These are phyloP conservation scores for Catotricha subobsoleta DNA, from an alignment of 2,888 invertebrate genomes.

Conservation along the genomic window DNA sequence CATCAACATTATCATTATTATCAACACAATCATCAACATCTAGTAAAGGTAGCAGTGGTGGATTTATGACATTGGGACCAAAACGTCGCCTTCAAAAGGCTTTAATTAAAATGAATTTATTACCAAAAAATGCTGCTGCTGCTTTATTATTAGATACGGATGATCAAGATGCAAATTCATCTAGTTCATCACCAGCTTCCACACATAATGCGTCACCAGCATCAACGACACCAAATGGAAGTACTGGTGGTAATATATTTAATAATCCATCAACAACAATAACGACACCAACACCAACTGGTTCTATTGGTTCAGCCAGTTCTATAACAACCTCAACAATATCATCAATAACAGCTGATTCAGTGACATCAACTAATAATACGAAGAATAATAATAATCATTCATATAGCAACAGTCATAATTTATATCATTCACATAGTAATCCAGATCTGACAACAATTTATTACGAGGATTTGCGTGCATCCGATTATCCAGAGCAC, in stretches of 20 bases:
- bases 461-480: slow-evolving; percentile 63
- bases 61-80: slow-evolving; percentile 79
- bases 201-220: slow-evolving; percentile 14
- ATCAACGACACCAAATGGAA: slow-evolving; percentile 31
- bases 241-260: background rate
- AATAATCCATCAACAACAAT: slow-evolving; percentile 1
- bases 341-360: slow-evolving; percentile 15
- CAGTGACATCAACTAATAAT: background rate
- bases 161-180: slow-evolving; percentile 15
- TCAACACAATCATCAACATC: slow-evolving; percentile 35
- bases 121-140: slow-evolving; percentile 63
- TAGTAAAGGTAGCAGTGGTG: slow-evolving; percentile 44
- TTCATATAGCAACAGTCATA: slow-evolving; percentile 20
- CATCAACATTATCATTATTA: slow-evolving; percentile 16
- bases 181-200: slow-evolving; percentile 6
- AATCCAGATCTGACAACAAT: slow-evolving; percentile 69
- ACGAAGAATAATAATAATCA: slow-evolving; percentile 1
- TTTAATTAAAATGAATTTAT: slow-evolving; percentile 74
- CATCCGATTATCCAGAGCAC: slow-evolving; percentile 84
- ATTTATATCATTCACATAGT: slow-evolving; percentile 70
- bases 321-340: slow-evolving; percentile 7
- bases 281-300: slow-evolving; percentile 8
- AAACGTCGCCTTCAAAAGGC: slow-evolving; percentile 70
- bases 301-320: slow-evolving; percentile 5
- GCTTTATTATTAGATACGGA: slow-evolving; percentile 13